Conservation (phyloP, 2,113 vertebrate species). For the Eulacestoma nigropectus region DNA sequence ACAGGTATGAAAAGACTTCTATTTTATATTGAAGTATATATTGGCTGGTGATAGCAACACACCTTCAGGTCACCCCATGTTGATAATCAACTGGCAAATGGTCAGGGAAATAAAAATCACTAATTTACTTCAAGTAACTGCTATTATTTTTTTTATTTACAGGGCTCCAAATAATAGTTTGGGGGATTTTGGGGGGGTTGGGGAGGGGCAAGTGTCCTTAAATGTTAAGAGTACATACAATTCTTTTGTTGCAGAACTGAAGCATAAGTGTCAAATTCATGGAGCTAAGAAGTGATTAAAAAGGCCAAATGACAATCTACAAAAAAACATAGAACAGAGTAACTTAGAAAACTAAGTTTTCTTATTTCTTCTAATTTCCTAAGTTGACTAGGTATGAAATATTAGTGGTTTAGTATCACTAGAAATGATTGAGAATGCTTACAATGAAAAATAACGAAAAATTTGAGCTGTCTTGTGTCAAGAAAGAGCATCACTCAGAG, state of each 20-base stretch:
- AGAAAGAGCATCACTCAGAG: neutral
- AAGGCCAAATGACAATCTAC: neutral
- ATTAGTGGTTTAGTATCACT: neutral
- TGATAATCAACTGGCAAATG: neutral
- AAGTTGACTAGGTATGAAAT: neutral
- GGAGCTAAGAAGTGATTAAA: neutral
- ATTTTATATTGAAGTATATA: neutral
- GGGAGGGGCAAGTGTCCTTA: fast-evolving
- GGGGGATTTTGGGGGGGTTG: fast-evolving
- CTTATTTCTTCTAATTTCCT: neutral
- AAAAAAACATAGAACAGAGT: neutral
- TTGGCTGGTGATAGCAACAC: neutral
- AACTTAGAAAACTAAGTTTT: neutral
- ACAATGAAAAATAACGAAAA: neutral
- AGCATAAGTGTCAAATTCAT: neutral
- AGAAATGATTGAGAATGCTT: neutral
- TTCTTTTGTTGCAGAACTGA: neutral
- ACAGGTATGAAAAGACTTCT: neutral
- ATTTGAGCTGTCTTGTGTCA: neutral
- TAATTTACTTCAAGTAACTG: neutral
- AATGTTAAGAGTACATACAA: neutral
- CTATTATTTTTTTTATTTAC: neutral
- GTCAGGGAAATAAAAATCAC: neutral
- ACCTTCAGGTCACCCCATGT: fast-evolving
- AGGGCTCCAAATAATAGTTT: neutral